phyloP scores from a whole-genome alignment of 2,797 vertebrate species.

The Coilia nasus region DNA sequence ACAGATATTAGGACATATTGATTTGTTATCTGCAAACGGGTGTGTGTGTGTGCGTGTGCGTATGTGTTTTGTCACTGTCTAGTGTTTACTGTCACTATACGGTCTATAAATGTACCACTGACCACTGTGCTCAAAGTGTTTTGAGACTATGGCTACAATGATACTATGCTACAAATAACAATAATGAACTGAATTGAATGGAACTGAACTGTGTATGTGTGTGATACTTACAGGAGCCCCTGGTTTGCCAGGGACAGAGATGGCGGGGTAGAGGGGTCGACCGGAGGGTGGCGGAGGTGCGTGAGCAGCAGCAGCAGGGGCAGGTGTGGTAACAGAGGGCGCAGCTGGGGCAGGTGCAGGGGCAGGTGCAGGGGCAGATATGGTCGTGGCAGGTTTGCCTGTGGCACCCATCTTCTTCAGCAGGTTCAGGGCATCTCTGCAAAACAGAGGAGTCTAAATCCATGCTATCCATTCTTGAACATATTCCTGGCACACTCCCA shows the following conservation, averaged over 20 bases:
- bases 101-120: too few species aligned
- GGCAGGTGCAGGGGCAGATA: constrained; percentile 46
- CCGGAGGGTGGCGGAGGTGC: constrained; percentile 62
- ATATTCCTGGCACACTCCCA: too few species aligned
- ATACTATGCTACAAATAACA: too few species aligned
- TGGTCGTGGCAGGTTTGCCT: constrained; percentile 51
- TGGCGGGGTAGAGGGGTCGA: constrained; percentile 81
- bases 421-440: constrained; percentile 89
- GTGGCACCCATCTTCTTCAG: constrained; percentile 71
- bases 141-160: too few species aligned
- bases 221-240: constrained; percentile 75
- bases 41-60: not conserved
- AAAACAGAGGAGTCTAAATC: constrained; percentile 7
- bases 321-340: constrained; percentile 44
- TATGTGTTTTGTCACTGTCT: not conserved
- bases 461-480: not conserved
- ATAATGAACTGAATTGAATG: too few species aligned
- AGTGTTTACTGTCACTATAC: too few species aligned
- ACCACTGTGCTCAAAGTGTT: too few species aligned
- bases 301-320: constrained; percentile 46
- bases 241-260: constrained; percentile 85
- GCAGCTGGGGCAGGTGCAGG: constrained; percentile 41
- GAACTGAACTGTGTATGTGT: not conserved
- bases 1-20: too few species aligned
- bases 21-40: not conserved